Base-by-base conservation (phyloP, 2,113 vertebrate genomes). In the Microcebus tavaratra region DNA sequence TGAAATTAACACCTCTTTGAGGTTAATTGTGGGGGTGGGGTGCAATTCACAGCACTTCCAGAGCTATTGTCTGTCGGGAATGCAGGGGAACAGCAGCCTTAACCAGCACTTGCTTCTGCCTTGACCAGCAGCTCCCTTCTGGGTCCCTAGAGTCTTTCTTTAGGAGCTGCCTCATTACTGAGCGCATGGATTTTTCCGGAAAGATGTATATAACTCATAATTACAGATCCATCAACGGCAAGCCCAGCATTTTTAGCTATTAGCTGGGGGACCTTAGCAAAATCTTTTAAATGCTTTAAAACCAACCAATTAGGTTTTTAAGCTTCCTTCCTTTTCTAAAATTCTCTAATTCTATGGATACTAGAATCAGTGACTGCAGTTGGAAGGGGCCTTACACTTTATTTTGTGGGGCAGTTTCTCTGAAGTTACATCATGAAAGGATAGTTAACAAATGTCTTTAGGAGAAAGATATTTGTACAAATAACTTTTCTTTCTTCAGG, bases 1-100 rank as follows among this genome's bases (percentile, higher is more conserved):
- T 90, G 96, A 98, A 97, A 97, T 98, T 98, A 97, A 95, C 98
- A 97, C 96, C 72, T 97, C 97, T 97, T 96, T 97, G 98, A 98
- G 95, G 97, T 96, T 98, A 97, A 95, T 98, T 91, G 95, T 96
- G 96, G 96, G 91, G 85, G 94, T 97, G 96, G 92, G 95, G 97
- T 98, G 97, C 85, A 88, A 88, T 97, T 98, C 96, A 96, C 97
- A 98, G 96, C 95, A 73, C 84, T 97, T 95, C 95, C 90, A 61
- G 90, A 97, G 92, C 96, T 95, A 97, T 97, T 98, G 98, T 98
- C 96, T 97, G 94, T 93, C 91, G 94, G 97, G 97, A 96, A 98
- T 88, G 89, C 80, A 34, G 88, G 76, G 70, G 59, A 82, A 70
- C 70, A 34, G 42, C 50, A 57, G 13, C 20, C 53, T 61, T 80